Conservation (phyloP, 2,113 vertebrate genomes). For the Trematocara nigrifrons region DNA sequence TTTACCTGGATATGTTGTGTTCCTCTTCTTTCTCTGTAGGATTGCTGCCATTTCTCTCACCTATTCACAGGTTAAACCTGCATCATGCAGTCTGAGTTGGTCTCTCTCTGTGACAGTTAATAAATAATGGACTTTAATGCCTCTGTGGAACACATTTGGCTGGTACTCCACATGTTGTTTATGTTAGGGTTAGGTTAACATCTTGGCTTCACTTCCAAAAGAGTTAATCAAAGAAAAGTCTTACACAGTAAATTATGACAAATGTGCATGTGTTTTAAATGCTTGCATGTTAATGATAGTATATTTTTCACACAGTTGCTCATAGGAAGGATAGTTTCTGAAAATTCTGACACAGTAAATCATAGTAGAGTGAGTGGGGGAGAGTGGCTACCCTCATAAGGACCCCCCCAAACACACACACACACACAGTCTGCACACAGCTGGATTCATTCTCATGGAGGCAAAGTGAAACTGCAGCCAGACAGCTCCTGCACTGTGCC, state of each 20-base stretch:
- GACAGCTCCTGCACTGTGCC: constrained; percentile 7
- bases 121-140: not conserved
- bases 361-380: not conserved
- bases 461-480: constrained; percentile 18
- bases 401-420: not conserved
- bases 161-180: not conserved
- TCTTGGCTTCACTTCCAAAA: not conserved
- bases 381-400: not conserved
- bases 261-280: not conserved
- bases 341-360: not conserved
- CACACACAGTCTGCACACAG: not conserved
- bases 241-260: not conserved
- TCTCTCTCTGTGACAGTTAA: not conserved
- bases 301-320: not conserved
- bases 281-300: not conserved
- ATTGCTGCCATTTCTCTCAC: not conserved
- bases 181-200: not conserved
- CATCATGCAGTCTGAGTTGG: not conserved
- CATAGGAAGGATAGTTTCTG: not conserved
- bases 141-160: not conserved
- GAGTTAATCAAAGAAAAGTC: not conserved
- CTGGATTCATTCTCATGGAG: constrained; percentile 5
- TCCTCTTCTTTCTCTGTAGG: accelerated
- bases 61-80: not conserved
- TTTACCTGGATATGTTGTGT: not conserved